Percentiles rank a stretch among this genome's conserved stretches.
These are phyloP conservation scores for Ectropis crepuscularia DNA, from an alignment of 2,888 invertebrate species.

Conservation along the genomic window DNA sequence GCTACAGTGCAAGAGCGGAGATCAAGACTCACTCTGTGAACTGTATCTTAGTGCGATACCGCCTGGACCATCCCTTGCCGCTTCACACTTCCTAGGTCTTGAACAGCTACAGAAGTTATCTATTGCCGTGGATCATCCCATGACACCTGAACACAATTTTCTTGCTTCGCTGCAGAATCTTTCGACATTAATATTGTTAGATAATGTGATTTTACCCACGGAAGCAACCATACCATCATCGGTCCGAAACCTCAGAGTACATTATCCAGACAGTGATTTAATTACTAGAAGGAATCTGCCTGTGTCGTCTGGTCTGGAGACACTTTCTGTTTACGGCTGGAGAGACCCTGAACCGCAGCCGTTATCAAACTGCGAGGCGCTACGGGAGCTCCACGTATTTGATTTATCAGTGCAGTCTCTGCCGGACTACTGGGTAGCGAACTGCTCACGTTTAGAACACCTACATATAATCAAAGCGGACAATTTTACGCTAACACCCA, in stretches of 20 bases:
- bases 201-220: not conserved
- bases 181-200: not conserved
- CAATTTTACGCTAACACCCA: not conserved
- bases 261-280: too few species aligned
- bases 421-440: too few species aligned
- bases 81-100: not conserved
- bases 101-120: not conserved
- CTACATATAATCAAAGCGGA: not conserved
- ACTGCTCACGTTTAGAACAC: not conserved
- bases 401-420: too few species aligned
- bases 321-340: not conserved
- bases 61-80: not conserved
- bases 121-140: too few species aligned
- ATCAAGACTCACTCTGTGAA: not conserved
- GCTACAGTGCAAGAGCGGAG: not conserved
- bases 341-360: not conserved
- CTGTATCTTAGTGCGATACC: not conserved
- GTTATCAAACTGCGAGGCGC: too few species aligned
- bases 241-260: too few species aligned
- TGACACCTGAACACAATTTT: too few species aligned
- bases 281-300: not conserved
- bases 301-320: not conserved
- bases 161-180: not conserved
- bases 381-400: too few species aligned
- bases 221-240: too few species aligned